Conservation (phyloP, 2,797 vertebrate species). For the Spinibarbus caldwelli region DNA sequence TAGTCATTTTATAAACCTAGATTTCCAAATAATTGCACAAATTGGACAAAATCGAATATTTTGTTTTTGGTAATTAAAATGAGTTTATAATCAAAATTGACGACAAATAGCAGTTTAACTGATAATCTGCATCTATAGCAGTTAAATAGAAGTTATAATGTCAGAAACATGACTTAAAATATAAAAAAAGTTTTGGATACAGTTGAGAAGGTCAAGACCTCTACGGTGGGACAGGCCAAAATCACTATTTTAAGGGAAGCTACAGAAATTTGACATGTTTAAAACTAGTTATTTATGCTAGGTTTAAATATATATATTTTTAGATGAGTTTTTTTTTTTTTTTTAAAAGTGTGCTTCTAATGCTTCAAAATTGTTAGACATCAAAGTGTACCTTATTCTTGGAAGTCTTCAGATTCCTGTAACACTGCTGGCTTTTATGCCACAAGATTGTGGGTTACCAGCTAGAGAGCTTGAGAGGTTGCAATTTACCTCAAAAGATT, state of each 20-base stretch:
- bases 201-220: neutral
- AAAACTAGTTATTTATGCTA: neutral
- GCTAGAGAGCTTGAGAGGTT: slow-evolving; percentile 52
- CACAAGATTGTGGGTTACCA: slow-evolving; percentile 52
- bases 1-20: no score
- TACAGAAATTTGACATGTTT: neutral
- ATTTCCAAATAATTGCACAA: no score
- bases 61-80: neutral
- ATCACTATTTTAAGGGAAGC: neutral
- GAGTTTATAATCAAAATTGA: no score
- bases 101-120: neutral
- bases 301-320: no score
- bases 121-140: no score
- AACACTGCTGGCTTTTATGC: slow-evolving; percentile 52
- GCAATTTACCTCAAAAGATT: slow-evolving; percentile 29
- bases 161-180: neutral
- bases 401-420: slow-evolving; percentile 33
- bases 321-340: neutral
- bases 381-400: neutral
- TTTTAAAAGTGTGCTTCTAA: neutral
- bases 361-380: neutral
- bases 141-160: neutral
- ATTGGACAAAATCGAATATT: no score
- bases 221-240: no score
- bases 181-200: no score